Evolutionary conservation across 2,888 invertebrate genomes (phyloP).

Genomic region (Dioctria linearis): DNA sequence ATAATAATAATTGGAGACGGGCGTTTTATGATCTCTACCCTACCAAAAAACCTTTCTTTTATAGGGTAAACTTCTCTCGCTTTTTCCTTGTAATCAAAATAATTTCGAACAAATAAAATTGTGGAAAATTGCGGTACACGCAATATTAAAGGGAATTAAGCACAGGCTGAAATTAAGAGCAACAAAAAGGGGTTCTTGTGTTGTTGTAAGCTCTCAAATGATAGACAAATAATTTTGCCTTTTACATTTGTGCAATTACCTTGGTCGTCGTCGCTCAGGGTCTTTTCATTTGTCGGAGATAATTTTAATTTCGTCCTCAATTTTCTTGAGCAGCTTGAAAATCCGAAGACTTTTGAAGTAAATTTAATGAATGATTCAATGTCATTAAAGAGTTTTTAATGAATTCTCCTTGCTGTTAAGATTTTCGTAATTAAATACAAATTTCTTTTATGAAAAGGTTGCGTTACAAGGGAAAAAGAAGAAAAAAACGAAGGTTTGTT

Average conservation of each 20-base stretch:
- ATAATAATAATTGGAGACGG: neutral
- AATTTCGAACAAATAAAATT: slow-evolving; percentile 42
- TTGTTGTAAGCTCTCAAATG: slow-evolving; percentile 15
- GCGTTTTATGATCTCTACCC: neutral
- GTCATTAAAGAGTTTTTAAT: neutral
- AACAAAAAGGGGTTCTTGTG: neutral
- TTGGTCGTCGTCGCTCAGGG: slow-evolving; percentile 1
- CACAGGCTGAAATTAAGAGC: slow-evolving; percentile 19
- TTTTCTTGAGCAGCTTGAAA: neutral
- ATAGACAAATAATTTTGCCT: slow-evolving; percentile 37
- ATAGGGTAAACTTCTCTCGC: neutral
- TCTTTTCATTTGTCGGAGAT: neutral
- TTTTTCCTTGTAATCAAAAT: slow-evolving; percentile 37
- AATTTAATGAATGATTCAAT: slow-evolving; percentile 14
- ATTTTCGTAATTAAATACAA: neutral
- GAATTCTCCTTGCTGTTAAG: neutral
- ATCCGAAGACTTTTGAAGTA: slow-evolving; percentile 8
- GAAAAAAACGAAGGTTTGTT: too few relatives aligned
- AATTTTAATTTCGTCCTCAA: slow-evolving; percentile 20
- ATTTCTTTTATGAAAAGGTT: neutral
- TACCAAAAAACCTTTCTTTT: neutral
- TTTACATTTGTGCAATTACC: slow-evolving; percentile 22
- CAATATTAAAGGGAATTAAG: slow-evolving; percentile 36
- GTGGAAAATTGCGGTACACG: slow-evolving; percentile 36
- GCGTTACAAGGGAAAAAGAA: neutral